phyloP scores from a whole-genome alignment of 2,888 invertebrate genomes.

The Myathropa florea region DNA sequence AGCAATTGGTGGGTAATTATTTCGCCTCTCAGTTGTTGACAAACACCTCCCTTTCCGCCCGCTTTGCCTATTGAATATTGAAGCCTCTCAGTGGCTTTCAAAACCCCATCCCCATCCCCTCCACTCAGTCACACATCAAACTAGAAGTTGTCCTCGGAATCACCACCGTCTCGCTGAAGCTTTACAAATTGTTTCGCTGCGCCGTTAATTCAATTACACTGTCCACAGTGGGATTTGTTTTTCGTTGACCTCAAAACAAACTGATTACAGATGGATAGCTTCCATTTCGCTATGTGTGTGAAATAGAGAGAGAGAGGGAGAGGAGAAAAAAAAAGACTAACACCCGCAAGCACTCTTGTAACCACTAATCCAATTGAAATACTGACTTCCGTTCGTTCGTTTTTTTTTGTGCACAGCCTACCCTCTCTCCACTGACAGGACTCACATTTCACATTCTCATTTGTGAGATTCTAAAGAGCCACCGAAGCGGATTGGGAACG shows the following conservation, averaged over 20 bases:
- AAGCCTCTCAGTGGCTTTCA: slow-evolving; percentile 28
- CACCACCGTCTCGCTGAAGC: neutral
- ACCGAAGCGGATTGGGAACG: slow-evolving; percentile 40
- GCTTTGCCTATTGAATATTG: slow-evolving; percentile 17
- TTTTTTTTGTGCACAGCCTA: neutral
- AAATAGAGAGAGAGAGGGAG: neutral
- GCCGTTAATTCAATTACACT: slow-evolving; percentile 58
- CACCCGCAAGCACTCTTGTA: slow-evolving; percentile 33
- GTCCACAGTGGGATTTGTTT: slow-evolving; percentile 23
- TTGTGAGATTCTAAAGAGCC: slow-evolving; percentile 32
- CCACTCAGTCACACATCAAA: neutral
- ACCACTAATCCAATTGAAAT: slow-evolving; percentile 68
- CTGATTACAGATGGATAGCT: slow-evolving; percentile 1
- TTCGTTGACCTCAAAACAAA: slow-evolving; percentile 8
- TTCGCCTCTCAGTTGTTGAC: no score
- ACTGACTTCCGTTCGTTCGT: slow-evolving; percentile 10
- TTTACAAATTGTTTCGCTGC: slow-evolving; percentile 32
- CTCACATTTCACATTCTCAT: slow-evolving; percentile 38
- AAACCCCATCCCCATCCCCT: neutral
- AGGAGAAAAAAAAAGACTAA: neutral
- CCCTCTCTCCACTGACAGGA: slow-evolving; percentile 12
- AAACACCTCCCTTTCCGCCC: neutral
- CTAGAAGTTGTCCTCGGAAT: neutral
- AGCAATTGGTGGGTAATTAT: no score
- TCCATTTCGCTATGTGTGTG: neutral